Evolutionary conservation across 1,140 invertebrate species (phyloP).

Genomic region (Ceratosolen solmsi): DNA sequence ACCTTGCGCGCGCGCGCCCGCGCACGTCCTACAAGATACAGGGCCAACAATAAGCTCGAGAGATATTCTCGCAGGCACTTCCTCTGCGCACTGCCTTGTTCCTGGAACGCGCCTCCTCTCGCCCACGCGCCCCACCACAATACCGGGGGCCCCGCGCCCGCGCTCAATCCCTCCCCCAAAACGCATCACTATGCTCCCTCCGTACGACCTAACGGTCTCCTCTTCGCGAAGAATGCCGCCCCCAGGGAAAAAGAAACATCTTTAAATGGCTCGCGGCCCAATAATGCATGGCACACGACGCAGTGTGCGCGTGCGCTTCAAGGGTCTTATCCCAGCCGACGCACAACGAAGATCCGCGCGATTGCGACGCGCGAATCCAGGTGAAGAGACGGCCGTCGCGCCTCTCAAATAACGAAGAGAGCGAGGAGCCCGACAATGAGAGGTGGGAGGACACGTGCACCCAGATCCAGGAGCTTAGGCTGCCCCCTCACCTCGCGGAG

Average conservation of each 20-base stretch:
- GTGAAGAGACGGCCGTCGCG: background rate
- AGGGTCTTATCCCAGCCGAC: constrained; percentile 4
- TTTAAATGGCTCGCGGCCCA: constrained; percentile 25
- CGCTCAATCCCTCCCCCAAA: too few relatives aligned
- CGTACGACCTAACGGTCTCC: background rate
- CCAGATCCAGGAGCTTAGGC: background rate
- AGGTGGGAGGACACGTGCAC: constrained; percentile 5
- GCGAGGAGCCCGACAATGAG: background rate
- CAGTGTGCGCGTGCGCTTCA: constrained; percentile 1
- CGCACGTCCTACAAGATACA: constrained; percentile 15
- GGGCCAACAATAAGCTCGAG: constrained; percentile 10
- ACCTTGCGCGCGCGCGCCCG: constrained; percentile 5
- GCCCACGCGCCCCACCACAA: constrained; percentile 24
- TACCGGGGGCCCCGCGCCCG: too few relatives aligned
- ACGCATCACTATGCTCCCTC: too few relatives aligned
- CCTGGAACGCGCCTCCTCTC: constrained; percentile 28
- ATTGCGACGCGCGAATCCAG: background rate
- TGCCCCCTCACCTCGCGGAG: background rate
- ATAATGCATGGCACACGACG: constrained; percentile 17
- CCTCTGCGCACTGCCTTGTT: constrained; percentile 26
- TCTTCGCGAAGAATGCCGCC: background rate
- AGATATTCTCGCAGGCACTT: constrained; percentile 27
- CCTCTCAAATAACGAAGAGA: too few relatives aligned
- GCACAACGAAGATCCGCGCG: background rate
- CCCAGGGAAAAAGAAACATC: background rate